phyloP scores from a whole-genome alignment of 1,140 invertebrate species.

The Episyrphus balteatus region DNA sequence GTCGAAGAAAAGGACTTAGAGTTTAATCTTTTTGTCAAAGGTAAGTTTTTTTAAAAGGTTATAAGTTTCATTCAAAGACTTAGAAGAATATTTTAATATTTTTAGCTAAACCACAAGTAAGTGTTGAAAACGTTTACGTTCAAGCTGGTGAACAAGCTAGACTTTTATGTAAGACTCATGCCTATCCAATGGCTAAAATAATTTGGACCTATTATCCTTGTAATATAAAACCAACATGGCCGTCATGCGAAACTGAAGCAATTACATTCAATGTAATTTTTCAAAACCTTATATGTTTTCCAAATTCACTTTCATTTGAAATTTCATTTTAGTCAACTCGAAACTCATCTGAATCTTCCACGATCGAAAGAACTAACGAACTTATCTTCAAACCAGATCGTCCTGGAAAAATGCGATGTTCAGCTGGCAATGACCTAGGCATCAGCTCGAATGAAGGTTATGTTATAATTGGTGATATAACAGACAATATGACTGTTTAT shows the following conservation, averaged over 20 bases:
- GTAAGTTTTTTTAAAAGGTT: slow-evolving; percentile 1
- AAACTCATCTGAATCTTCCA: slow-evolving; percentile 11
- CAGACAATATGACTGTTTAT: slow-evolving; percentile 21
- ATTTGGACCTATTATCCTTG: slow-evolving; percentile 40
- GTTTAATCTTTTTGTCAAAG: slow-evolving; percentile 26
- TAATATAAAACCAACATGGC: slow-evolving; percentile 21
- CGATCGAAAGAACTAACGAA: slow-evolving; percentile 20
- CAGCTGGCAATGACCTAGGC: slow-evolving; percentile 25
- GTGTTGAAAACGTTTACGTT: slow-evolving; percentile 35
- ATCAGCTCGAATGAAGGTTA: slow-evolving; percentile 10
- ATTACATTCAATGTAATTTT: slow-evolving; percentile 24
- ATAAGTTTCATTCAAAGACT: too few species aligned
- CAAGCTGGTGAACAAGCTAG: slow-evolving; percentile 27
- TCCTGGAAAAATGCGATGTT: slow-evolving; percentile 32
- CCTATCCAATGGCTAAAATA: slow-evolving; percentile 40
- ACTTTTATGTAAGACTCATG: slow-evolving; percentile 37
- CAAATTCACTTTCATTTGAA: slow-evolving; percentile 6
- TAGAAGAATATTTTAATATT: too few species aligned
- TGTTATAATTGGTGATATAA: slow-evolving; percentile 21
- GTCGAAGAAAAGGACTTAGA: slow-evolving; percentile 12
- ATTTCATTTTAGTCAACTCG: slow-evolving; percentile 10
- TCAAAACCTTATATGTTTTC: not conserved
- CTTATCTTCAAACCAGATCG: slow-evolving; percentile 19
- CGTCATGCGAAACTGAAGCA: slow-evolving; percentile 8
- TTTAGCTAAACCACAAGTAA: slow-evolving; percentile 29